Conservation (phyloP, 2,888 invertebrate genomes). For the Leucophenga montana region DNA sequence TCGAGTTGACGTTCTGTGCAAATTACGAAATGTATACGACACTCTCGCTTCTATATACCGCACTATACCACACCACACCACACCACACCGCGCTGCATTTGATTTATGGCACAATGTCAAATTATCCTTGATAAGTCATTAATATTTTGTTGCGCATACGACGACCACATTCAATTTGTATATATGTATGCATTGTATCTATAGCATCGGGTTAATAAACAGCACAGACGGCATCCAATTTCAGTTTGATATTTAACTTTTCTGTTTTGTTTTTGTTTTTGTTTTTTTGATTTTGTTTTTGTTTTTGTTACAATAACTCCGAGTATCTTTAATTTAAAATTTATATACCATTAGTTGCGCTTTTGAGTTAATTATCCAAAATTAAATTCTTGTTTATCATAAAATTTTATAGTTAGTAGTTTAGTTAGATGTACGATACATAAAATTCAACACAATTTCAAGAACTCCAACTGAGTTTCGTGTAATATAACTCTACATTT, state of each 20-base stretch:
- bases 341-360: too few relatives aligned
- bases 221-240: not conserved
- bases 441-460: too few relatives aligned
- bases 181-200: conserved; percentile 47
- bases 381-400: too few relatives aligned
- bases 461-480: too few relatives aligned
- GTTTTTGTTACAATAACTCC: not conserved
- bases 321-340: too few relatives aligned
- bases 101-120: conserved; percentile 73
- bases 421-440: too few relatives aligned
- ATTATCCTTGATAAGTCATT: conserved; percentile 74
- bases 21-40: conserved; percentile 10
- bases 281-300: conserved; percentile 43
- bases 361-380: too few relatives aligned
- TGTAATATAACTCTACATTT: conserved; percentile 22
- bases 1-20: not conserved
- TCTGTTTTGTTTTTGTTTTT: conserved; percentile 55
- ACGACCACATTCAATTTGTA: too few relatives aligned
- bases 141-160: conserved; percentile 60
- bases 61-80: not conserved
- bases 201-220: conserved; percentile 6
- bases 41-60: too few relatives aligned
- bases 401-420: too few relatives aligned
- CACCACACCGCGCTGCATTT: conserved; percentile 44
- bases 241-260: conserved; percentile 40